These are phyloP conservation scores for Xestobium rufovillosum DNA, from an alignment of 2,888 invertebrate genomes.

Conservation along the genomic window DNA sequence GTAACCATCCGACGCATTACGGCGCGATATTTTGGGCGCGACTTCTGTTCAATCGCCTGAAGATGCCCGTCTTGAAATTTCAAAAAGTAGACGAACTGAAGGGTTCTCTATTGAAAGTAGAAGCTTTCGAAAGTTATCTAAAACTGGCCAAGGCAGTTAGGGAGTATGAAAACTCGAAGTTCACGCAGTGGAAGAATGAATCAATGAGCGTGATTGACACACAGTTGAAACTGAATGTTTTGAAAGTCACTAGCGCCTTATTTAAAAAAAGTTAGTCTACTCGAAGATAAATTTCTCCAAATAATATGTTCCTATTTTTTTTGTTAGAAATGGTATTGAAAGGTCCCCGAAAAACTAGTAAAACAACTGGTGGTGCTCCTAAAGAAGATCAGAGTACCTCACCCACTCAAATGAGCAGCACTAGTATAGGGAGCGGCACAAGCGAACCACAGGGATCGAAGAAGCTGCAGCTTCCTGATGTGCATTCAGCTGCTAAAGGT, in stretches of 20 bases:
- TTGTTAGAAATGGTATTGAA: too few species aligned
- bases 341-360: too few species aligned
- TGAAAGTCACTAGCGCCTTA: constrained; percentile 48
- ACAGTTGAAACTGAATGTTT: constrained; percentile 61
- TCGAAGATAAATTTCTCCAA: too few species aligned
- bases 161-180: constrained; percentile 65
- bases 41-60: constrained; percentile 69
- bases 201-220: constrained; percentile 58
- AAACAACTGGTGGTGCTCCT: too few species aligned
- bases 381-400: too few species aligned
- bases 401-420: too few species aligned
- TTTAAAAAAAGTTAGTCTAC: background rate
- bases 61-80: constrained; percentile 71
- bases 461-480: too few species aligned
- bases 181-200: constrained; percentile 60
- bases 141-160: constrained; percentile 67
- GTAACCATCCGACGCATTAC: constrained; percentile 71
- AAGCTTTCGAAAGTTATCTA: constrained; percentile 73
- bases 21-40: constrained; percentile 84
- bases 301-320: too few species aligned
- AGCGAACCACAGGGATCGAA: too few species aligned
- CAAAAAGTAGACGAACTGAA: constrained; percentile 68
- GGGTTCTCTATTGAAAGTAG: constrained; percentile 63
- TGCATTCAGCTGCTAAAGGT: too few species aligned
- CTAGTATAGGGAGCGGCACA: too few species aligned